Base-by-base conservation (phyloP, 2,113 vertebrate species). In the Rostratula benghalensis region DNA sequence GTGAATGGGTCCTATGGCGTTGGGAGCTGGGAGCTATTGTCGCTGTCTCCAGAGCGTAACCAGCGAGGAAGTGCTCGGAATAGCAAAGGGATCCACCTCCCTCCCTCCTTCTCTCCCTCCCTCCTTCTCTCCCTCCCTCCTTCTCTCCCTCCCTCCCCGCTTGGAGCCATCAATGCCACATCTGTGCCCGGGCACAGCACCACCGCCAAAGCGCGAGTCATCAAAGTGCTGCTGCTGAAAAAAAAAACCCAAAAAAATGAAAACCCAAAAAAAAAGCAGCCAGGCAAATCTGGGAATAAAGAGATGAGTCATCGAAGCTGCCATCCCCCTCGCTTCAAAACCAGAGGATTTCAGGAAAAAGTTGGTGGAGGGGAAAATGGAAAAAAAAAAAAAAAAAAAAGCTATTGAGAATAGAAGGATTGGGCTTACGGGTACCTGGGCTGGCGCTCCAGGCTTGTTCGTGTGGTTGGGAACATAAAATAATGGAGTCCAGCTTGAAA, bases 401-500 rank as follows among this genome's bases (percentile, higher is more conserved):
- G 28, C 24, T 87, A 12, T 78, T 41, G 68, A 41, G 67, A 48
- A 12, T 3, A 20, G 43, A 57, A 43, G 37, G 74, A n/a, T 35
- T 2, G 10, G 30, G n/a, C 7, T 16, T 16, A 8, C 2, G 2
- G 20, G 10, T 78, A 79, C 67, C 78, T 81, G 84, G 48, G 43
- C 56, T 11, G 16, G 33, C 0, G 1, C 67, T 65, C 14, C 60
- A 16, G 17, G n/a, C 19, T 24, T 4, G 5, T 39, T 51, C 13
- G 19, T 2, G 0, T 7, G 0, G 7, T 0, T 7, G 43, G 20
- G 50, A 14, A 20, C 19, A 0, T 4, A 0, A 0, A 18, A 69
- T 23, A 31, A 3, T 24, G 0, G 33, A 68, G 15, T 24, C 70
- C 31, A 7, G 45, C 54, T 65, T 65, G 60, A 7, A 53, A 89